Evolutionary conservation across 2,888 invertebrate species (phyloP).

Genomic region (Heterodera filipjevi): DNA sequence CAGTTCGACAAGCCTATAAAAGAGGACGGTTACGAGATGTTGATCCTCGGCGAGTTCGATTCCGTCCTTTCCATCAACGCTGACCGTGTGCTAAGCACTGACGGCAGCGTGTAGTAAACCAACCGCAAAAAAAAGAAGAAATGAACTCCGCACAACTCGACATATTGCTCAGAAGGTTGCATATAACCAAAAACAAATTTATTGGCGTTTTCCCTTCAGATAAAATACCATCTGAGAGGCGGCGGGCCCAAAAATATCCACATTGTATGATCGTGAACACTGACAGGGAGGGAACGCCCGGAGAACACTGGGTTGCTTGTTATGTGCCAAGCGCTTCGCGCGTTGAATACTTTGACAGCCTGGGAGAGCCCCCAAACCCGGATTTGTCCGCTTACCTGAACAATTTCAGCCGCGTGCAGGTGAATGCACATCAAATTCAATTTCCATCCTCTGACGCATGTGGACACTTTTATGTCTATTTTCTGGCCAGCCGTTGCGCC

Average conservation of each 20-base stretch:
- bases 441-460: constrained; percentile 4
- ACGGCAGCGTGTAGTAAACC: constrained; percentile 12
- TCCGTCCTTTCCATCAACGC: constrained; percentile 18
- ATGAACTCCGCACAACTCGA: constrained; percentile 15
- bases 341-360: constrained; percentile 13
- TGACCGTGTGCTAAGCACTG: constrained; percentile 14
- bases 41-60: constrained; percentile 7
- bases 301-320: constrained; percentile 20
- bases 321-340: neutral
- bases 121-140: too few species aligned
- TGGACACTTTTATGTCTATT: constrained; percentile 19
- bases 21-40: neutral
- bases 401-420: neutral
- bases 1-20: neutral
- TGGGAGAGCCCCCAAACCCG: neutral
- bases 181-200: neutral
- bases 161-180: neutral
- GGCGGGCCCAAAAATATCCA: too few species aligned
- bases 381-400: constrained; percentile 12
- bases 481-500: neutral
- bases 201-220: constrained; percentile 15
- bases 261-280: constrained; percentile 9
- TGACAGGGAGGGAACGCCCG: neutral
- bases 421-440: neutral
- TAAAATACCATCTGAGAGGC: neutral